These are phyloP conservation scores for Drosophila kanekoi DNA, from an alignment of 2,888 invertebrate species.

Conservation along the genomic window DNA sequence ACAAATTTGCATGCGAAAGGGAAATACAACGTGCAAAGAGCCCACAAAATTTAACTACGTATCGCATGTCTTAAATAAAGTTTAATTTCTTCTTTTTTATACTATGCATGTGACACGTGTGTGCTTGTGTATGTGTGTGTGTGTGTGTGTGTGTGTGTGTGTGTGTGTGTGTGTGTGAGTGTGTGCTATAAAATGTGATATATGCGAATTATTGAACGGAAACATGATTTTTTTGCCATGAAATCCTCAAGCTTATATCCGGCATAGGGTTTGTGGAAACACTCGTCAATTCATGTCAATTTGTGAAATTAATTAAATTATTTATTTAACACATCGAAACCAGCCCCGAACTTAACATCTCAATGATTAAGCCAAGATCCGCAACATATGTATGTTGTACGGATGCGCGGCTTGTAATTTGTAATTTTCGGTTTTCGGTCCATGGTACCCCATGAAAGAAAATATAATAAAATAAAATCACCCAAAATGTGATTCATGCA, in stretches of 20 bases:
- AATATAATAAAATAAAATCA: neutral
- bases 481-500: constrained; percentile 31
- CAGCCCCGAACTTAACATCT: neutral
- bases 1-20: constrained; percentile 31
- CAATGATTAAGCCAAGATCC: constrained; percentile 20
- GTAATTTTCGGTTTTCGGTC: constrained; percentile 41
- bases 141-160: constrained; percentile 1
- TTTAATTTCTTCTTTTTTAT: neutral
- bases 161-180: neutral
- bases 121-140: neutral
- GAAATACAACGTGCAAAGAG: constrained; percentile 29
- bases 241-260: constrained; percentile 36
- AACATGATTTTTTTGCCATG: constrained; percentile 38
- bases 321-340: constrained; percentile 67
- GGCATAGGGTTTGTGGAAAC: constrained; percentile 30
- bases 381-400: constrained; percentile 24
- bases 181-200: constrained; percentile 6
- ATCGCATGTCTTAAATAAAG: constrained; percentile 31
- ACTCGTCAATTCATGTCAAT: constrained; percentile 64
- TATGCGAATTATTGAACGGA: constrained; percentile 36
- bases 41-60: neutral
- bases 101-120: constrained; percentile 30
- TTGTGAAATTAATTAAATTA: constrained; percentile 74
- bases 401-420: constrained; percentile 27
- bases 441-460: too few species aligned